Conservation (phyloP, 2,888 invertebrate genomes). For the Phengaris alcon region DNA sequence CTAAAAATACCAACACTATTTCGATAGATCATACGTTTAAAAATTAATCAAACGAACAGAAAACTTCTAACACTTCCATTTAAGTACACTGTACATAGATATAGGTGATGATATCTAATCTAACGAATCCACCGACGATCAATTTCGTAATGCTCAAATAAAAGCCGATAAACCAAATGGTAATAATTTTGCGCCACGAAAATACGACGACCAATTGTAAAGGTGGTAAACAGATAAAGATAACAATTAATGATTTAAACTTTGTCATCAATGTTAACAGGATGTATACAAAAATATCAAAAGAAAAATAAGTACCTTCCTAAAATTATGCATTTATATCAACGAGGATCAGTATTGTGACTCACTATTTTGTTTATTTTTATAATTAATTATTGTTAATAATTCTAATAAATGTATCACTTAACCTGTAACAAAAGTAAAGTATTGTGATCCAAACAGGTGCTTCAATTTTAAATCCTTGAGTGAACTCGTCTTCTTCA, state of each 20-base stretch:
- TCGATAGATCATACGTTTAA: background rate
- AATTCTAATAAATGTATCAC: background rate
- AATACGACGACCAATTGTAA: background rate
- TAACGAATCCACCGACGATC: background rate
- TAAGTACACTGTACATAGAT: background rate
- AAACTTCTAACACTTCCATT: background rate
- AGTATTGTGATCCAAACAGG: conserved; percentile 56
- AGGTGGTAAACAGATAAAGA: background rate
- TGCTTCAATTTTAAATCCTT: conserved; percentile 48
- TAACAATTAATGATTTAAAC: background rate
- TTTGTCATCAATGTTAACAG: background rate
- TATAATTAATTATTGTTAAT: background rate
- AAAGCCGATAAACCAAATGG: conserved; percentile 10
- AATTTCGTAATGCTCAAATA: conserved; percentile 18
- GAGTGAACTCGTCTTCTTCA: conserved; percentile 39
- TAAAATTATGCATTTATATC: too few relatives aligned
- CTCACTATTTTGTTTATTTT: background rate
- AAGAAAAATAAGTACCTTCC: too few relatives aligned
- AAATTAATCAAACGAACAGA: background rate
- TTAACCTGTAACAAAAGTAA: conserved; percentile 47
- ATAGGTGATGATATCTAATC: conserved; percentile 11
- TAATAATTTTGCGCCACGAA: conserved; percentile 14
- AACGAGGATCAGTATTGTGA: too few relatives aligned
- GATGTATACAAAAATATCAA: too few relatives aligned
- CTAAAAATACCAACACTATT: background rate